These are phyloP conservation scores for Odontesthes bonariensis DNA, from an alignment of 2,113 vertebrate species.

Conservation along the genomic window DNA sequence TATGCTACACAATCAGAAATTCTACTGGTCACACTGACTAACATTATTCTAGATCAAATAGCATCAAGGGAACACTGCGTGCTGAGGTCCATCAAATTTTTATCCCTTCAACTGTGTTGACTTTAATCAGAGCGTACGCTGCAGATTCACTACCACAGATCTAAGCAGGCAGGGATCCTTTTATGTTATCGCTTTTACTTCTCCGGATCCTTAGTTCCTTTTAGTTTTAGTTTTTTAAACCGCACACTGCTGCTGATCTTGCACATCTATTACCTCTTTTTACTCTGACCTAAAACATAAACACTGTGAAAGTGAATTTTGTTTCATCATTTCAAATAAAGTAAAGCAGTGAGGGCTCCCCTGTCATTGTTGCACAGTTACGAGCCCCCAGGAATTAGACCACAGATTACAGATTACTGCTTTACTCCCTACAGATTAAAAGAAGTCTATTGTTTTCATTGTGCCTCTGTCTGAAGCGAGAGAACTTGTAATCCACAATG, in stretches of 20 bases:
- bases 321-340: neutral
- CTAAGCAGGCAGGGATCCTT: slow-evolving; percentile 12
- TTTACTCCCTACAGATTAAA: slow-evolving; percentile 34
- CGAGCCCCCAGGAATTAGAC: neutral
- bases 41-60: neutral
- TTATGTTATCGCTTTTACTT: slow-evolving; percentile 30
- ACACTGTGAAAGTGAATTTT: neutral
- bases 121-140: slow-evolving; percentile 33
- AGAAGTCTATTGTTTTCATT: slow-evolving; percentile 14
- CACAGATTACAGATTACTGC: slow-evolving; percentile 11
- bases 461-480: slow-evolving; percentile 20
- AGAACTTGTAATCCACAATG: slow-evolving; percentile 57
- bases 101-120: slow-evolving; percentile 4
- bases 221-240: neutral
- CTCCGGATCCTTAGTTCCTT: neutral
- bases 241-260: neutral
- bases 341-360: too few relatives aligned
- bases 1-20: neutral
- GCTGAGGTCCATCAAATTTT: slow-evolving; percentile 22
- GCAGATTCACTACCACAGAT: slow-evolving; percentile 5
- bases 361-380: slow-evolving; percentile 16
- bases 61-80: too few relatives aligned
- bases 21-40: neutral
- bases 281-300: slow-evolving; percentile 5
- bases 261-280: neutral